phyloP scores from a whole-genome alignment of 2,888 invertebrate genomes.

The Tridacna gigas region DNA sequence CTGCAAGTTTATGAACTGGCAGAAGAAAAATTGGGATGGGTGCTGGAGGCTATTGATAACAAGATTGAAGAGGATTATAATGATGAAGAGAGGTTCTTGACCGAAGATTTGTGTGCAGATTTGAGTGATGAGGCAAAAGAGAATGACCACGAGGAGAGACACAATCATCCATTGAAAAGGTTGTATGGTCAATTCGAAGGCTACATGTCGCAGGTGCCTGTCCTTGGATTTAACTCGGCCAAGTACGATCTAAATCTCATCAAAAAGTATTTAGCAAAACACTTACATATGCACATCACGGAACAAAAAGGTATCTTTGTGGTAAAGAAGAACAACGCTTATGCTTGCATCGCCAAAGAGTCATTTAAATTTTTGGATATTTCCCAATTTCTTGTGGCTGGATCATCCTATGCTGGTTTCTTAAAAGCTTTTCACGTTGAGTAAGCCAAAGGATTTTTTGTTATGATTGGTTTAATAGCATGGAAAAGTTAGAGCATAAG shows the following conservation, averaged over 20 bases:
- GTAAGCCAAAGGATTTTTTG: constrained; percentile 40
- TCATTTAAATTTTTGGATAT: constrained; percentile 54
- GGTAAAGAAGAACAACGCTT: constrained; percentile 36
- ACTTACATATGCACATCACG: constrained; percentile 34
- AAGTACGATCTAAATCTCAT: constrained; percentile 48
- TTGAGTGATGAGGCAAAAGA: not conserved
- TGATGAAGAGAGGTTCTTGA: not conserved
- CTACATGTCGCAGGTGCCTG: no score
- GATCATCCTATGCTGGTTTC: constrained; percentile 45
- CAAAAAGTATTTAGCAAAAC: constrained; percentile 23
- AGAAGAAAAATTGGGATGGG: constrained; percentile 46
- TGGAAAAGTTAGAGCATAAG: constrained; percentile 18
- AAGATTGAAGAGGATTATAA: constrained; percentile 21
- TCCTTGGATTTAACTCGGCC: no score
- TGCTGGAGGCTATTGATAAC: constrained; percentile 39
- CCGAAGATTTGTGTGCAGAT: not conserved
- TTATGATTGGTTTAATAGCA: constrained; percentile 22
- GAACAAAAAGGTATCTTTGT: constrained; percentile 25
- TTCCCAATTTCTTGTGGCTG: constrained; percentile 41
- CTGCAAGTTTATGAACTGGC: constrained; percentile 25
- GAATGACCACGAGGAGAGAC: constrained; percentile 1
- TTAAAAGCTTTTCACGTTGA: constrained; percentile 47
- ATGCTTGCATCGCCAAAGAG: constrained; percentile 32
- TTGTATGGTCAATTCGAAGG: constrained; percentile 30
- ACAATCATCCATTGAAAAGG: constrained; percentile 27